Evolutionary conservation across 2,113 vertebrate genomes (phyloP), one percentile per base, ranked within the genome.

Genomic region (Nematolebias whitei): DNA sequence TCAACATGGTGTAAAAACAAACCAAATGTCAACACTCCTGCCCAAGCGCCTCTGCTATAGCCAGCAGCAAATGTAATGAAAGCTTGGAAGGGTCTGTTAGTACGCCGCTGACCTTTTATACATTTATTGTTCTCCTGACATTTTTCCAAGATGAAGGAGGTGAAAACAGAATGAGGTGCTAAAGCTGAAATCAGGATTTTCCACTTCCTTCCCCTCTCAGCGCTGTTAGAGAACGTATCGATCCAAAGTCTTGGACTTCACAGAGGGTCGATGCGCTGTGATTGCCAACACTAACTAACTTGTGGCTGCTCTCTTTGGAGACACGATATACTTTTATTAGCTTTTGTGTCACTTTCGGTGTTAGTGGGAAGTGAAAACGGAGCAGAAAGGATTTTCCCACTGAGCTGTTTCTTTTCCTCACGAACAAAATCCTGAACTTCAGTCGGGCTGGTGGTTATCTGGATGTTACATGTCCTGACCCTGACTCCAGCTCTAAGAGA

Each of bases 1-100:
- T 81, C 83, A 84, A 89, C 90, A 82, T 60, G 78, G 88, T 88
- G 90, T 89, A 87, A 92, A 93, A 93, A 92, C 92, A 92, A 93
- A 93, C 89, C 87, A 91, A 92, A 92, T 92, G 92, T 92, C 90
- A 94, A 76, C 87, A 23, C 84, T n/a, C 51, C 32, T 85, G 89
- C 85, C 84, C 84, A 56, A 61, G 87, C 82, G 78, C 83, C 81
- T 88, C 77, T 66, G 77, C 79, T 80, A 85, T 79, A 85, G 85
- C 84, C 84, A 78, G 76, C 79, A 88, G 88, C 79, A 78, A 79
- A 83, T 77, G 89, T 90, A 91, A 92, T 92, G 90, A 92, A 91
- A 91, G 85, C 83, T 80, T 74, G 83, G 81, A 82, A 79, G 71
- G 74, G 85, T 89, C 91, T 89, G 91, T 93, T 92, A 93, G 91